Conservation (phyloP, 1,140 invertebrate genomes). For the Asbolus verrucosus region DNA sequence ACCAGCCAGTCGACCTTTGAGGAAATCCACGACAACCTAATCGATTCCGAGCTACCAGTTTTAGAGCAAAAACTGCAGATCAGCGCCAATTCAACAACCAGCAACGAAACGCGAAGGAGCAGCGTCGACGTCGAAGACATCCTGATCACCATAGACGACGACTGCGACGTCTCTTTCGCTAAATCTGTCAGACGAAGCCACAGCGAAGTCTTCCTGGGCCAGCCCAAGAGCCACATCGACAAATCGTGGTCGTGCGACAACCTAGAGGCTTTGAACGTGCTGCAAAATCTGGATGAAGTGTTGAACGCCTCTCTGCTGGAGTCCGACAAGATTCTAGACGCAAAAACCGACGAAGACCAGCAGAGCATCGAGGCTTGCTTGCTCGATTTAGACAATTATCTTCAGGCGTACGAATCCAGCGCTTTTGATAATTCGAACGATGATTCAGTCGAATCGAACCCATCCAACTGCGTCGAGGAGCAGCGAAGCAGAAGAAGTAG, state of each 20-base stretch:
- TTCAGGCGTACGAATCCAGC: slow-evolving; percentile 55
- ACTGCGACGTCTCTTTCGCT: slow-evolving; percentile 8
- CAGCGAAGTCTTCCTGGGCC: slow-evolving; percentile 33
- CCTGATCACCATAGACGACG: slow-evolving; percentile 60
- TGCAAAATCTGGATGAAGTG: slow-evolving; percentile 58
- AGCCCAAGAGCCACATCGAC: slow-evolving; percentile 4
- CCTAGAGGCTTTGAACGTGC: slow-evolving; percentile 56
- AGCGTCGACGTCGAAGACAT: slow-evolving; percentile 61
- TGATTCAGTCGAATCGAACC: slow-evolving; percentile 15
- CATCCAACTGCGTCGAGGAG: slow-evolving; percentile 15
- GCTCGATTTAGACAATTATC: slow-evolving; percentile 62
- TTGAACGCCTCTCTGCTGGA: slow-evolving; percentile 57
- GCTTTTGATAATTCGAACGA: slow-evolving; percentile 24
- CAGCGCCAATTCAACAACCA: slow-evolving; percentile 28
- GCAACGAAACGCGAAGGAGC: slow-evolving; percentile 44
- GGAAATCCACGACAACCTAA: slow-evolving; percentile 55
- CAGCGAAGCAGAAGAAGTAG: slow-evolving; percentile 27
- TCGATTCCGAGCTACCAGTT: slow-evolving; percentile 60
- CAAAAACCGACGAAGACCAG: slow-evolving; percentile 39
- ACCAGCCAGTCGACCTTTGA: slow-evolving; percentile 34
- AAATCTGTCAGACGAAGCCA: slow-evolving; percentile 45
- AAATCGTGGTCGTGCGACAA: slow-evolving; percentile 52
- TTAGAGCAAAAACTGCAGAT: slow-evolving; percentile 60
- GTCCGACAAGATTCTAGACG: slow-evolving; percentile 26
- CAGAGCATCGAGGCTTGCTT: slow-evolving; percentile 60